Evolutionary conservation across 2,888 invertebrate species (phyloP).

Genomic region (Cheilosia scutellata): DNA sequence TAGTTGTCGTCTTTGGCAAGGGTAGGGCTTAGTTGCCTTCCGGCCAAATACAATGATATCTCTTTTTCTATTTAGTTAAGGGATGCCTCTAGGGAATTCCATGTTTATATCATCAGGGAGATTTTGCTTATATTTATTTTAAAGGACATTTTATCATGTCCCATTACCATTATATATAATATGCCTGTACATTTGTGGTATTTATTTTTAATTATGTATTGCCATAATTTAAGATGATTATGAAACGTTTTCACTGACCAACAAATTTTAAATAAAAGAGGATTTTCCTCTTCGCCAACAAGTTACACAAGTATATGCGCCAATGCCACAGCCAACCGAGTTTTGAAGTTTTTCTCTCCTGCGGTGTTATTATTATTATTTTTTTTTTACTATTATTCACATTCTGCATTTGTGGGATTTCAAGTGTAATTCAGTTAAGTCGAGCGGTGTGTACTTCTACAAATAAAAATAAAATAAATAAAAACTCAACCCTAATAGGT

Average conservation of each 20-base stretch:
- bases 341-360: not conserved
- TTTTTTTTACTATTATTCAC: conserved; percentile 21
- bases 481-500: conserved; percentile 11
- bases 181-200: not conserved
- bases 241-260: conserved; percentile 1
- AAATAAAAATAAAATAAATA: conserved; percentile 8
- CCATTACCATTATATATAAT: too few relatives aligned
- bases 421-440: conserved; percentile 57
- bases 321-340: not conserved
- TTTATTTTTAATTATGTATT: not conserved
- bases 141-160: not conserved
- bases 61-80: conserved; percentile 3
- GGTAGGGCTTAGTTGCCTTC: conserved; percentile 15
- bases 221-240: not conserved
- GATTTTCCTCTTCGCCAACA: not conserved
- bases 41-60: conserved; percentile 27
- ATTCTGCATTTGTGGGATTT: conserved; percentile 49
- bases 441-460: conserved; percentile 31
- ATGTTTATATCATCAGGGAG: not conserved
- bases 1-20: conserved; percentile 1
- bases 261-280: not conserved
- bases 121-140: conserved; percentile 3
- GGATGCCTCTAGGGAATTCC: not conserved
- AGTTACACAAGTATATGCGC: not conserved
- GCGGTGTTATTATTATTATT: conserved; percentile 14